phyloP scores from a whole-genome alignment of 53 echinoderm and acorn worm species.

The Paelopatides confundens region DNA sequence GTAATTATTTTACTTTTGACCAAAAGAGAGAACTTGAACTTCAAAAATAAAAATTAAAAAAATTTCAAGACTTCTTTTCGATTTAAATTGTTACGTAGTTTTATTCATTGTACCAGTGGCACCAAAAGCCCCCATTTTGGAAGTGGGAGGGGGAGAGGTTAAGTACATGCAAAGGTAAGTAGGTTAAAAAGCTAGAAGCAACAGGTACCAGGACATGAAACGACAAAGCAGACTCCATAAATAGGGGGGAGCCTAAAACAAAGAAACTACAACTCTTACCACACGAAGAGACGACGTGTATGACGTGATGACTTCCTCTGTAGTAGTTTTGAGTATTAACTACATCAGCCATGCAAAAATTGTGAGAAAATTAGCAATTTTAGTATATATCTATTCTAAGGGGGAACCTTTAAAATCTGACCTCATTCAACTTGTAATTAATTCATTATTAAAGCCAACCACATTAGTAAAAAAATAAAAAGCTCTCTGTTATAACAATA shows the following conservation, averaged over 20 bases:
- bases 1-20: too few relatives aligned
- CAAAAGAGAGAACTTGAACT: too few relatives aligned
- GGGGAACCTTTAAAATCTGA: neutral
- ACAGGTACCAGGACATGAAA: constrained; percentile 34
- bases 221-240: constrained; percentile 17
- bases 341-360: constrained; percentile 52
- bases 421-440: neutral
- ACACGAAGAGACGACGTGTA: constrained; percentile 42
- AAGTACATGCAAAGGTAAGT: constrained; percentile 20
- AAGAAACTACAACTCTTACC: constrained; percentile 47
- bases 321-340: constrained; percentile 51
- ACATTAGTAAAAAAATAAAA: neutral
- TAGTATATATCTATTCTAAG: neutral
- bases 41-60: too few relatives aligned
- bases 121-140: too few relatives aligned
- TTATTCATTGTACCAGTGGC: too few relatives aligned
- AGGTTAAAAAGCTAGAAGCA: neutral
- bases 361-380: constrained; percentile 48
- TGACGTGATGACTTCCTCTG: constrained; percentile 51
- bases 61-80: too few relatives aligned
- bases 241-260: neutral
- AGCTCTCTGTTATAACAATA: neutral
- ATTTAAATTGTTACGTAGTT: too few relatives aligned
- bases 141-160: neutral
- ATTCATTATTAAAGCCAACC: neutral